Conservation (phyloP, 2,888 invertebrate species). For the Tetheella fluctuosa region DNA sequence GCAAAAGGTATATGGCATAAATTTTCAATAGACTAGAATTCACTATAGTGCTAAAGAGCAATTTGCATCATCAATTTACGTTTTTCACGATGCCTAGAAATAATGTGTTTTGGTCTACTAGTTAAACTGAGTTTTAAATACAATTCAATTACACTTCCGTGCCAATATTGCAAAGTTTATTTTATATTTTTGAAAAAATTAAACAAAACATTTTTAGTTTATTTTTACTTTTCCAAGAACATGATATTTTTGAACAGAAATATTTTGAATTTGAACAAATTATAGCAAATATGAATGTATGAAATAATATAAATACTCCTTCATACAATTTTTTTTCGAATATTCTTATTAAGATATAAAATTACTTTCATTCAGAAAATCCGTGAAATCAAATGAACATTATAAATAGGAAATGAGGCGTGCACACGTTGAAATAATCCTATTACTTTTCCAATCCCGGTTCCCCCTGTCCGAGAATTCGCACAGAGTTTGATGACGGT, state of each 20-base stretch:
- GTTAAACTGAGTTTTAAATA: constrained; percentile 22
- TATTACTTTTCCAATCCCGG: constrained; percentile 40
- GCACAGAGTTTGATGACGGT: constrained; percentile 2
- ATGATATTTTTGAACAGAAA: no score
- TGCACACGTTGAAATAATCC: constrained; percentile 24
- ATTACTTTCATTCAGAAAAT: not conserved
- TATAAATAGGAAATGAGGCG: constrained; percentile 24
- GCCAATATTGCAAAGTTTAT: no score
- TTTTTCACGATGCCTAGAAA: constrained; percentile 45
- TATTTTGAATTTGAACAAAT: no score
- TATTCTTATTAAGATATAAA: no score
- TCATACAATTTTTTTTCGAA: no score
- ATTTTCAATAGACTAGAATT: constrained; percentile 38
- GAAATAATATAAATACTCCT: no score
- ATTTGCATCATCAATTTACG: constrained; percentile 56
- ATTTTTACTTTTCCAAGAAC: no score
- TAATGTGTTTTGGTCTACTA: constrained; percentile 48
- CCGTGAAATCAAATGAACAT: constrained; percentile 17
- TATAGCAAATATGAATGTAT: no score
- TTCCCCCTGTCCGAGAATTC: constrained; percentile 26
- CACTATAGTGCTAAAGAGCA: constrained; percentile 48
- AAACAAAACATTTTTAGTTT: no score
- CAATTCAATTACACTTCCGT: constrained; percentile 11
- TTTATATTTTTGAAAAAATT: no score
- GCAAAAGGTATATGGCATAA: constrained; percentile 31